phyloP scores from a whole-genome alignment of 30 jellyfish, hydroid and myxozoan genomes.

The Aurelia aurita region DNA sequence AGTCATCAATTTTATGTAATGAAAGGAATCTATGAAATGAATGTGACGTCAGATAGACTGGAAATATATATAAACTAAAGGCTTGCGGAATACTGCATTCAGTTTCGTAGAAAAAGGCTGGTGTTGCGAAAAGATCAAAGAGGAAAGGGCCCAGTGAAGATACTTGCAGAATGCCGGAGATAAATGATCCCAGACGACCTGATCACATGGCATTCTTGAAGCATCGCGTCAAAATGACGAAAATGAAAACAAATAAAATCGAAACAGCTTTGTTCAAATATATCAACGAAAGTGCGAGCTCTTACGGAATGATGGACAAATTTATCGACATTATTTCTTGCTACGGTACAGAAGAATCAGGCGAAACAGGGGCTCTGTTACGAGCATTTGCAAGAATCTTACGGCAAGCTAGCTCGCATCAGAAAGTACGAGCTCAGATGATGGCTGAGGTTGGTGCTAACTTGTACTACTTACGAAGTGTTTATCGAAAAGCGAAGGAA shows the following conservation, averaged over 20 bases:
- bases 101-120: too few species aligned
- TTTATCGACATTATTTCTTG: conserved; percentile 4
- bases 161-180: conserved; percentile 31
- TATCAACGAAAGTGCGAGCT: conserved; percentile 11
- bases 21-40: too few species aligned
- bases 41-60: too few species aligned
- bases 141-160: too few species aligned
- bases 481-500: conserved; percentile 54
- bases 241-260: conserved; percentile 5
- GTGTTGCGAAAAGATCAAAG: too few species aligned
- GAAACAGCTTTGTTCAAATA: conserved; percentile 15
- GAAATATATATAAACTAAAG: too few species aligned
- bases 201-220: conserved; percentile 24
- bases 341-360: conserved; percentile 64
- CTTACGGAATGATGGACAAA: conserved; percentile 6
- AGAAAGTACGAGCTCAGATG: conserved; percentile 37
- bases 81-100: too few species aligned
- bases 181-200: conserved; percentile 57
- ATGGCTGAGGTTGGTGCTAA: conserved; percentile 42
- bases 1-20: too few species aligned
- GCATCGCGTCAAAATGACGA: conserved; percentile 48
- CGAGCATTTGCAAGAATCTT: conserved; percentile 44
- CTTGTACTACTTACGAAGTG: conserved; percentile 28
- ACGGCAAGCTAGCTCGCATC: conserved; percentile 39
- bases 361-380: conserved; percentile 59